These are phyloP conservation scores for Malthinus seriepunctatus DNA, from an alignment of 2,888 invertebrate genomes.

Conservation along the genomic window DNA sequence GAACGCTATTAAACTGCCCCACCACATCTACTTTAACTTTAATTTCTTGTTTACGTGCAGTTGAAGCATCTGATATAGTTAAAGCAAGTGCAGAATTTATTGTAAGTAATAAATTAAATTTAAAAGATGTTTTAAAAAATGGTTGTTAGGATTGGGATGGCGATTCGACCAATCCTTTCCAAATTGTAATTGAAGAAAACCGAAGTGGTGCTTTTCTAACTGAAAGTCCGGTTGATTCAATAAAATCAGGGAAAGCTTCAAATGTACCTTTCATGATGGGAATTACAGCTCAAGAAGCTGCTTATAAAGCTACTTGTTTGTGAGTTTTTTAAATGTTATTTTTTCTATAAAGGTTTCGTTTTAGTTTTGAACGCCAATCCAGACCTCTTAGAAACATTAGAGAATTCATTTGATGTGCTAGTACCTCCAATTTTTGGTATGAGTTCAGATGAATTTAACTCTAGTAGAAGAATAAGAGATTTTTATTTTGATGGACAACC, in stretches of 20 bases:
- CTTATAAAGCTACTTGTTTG: slow-evolving; percentile 64
- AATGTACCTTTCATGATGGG: slow-evolving; percentile 75
- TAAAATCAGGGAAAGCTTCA: slow-evolving; percentile 56
- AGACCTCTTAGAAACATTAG: slow-evolving; percentile 46
- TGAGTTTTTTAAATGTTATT: not conserved
- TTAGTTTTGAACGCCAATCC: slow-evolving; percentile 43
- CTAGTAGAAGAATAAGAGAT: slow-evolving; percentile 49
- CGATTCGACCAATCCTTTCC: slow-evolving; percentile 79
- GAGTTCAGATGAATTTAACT: slow-evolving; percentile 36
- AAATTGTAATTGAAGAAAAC: slow-evolving; percentile 73
- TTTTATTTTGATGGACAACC: slow-evolving; percentile 55
- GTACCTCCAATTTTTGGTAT: slow-evolving; percentile 54
- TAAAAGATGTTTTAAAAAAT: not conserved
- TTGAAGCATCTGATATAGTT: not conserved
- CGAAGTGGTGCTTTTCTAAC: slow-evolving; percentile 71
- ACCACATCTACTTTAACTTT: slow-evolving; percentile 51
- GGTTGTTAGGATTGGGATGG: slow-evolving; percentile 68
- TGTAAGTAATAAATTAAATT: not conserved
- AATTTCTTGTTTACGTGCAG: not conserved
- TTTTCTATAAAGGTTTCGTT: not conserved
- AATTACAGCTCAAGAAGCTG: slow-evolving; percentile 73
- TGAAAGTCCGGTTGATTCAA: slow-evolving; percentile 60
- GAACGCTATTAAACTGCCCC: slow-evolving; percentile 64
- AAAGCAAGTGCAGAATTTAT: not conserved
- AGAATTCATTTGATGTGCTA: slow-evolving; percentile 52